Conservation (phyloP, 2,113 vertebrate genomes). For the Engystomops pustulosus region DNA sequence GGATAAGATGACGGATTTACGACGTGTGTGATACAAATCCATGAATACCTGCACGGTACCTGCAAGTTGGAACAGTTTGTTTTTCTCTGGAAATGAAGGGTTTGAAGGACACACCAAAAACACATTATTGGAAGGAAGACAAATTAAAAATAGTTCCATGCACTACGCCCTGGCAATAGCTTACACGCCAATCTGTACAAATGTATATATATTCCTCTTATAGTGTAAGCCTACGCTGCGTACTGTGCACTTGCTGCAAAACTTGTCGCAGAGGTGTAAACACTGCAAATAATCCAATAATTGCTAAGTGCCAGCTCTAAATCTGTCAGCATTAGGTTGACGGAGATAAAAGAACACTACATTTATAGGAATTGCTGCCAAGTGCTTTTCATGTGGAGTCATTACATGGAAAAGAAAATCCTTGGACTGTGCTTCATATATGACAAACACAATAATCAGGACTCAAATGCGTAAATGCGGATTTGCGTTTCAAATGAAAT, state of each 20-base stretch:
- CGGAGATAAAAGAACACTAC: background rate
- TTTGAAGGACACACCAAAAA: conserved; percentile 30
- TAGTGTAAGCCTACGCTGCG: background rate
- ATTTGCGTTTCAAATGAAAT: too few relatives aligned
- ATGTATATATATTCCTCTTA: background rate
- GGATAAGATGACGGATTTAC: conserved; percentile 17
- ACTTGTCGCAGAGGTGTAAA: background rate
- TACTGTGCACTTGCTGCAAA: background rate
- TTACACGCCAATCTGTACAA: background rate
- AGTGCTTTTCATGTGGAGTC: background rate
- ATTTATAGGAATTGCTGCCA: background rate
- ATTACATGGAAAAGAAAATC: background rate
- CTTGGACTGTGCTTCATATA: background rate
- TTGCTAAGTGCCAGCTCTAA: conserved; percentile 17
- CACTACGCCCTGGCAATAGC: conserved; percentile 27
- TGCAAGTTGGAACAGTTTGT: conserved; percentile 26
- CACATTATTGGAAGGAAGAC: conserved; percentile 14
- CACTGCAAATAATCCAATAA: conserved; percentile 1
- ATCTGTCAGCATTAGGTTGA: background rate
- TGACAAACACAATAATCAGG: too few relatives aligned
- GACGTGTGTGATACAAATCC: conserved; percentile 9
- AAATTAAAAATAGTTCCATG: conserved; percentile 27
- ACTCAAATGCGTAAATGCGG: too few relatives aligned
- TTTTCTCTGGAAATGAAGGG: background rate
- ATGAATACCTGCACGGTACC: background rate